Evolutionary conservation across 2,888 invertebrate species (phyloP), one percentile per base, ranked within the genome.

Genomic region (Phyllotreta striolata): DNA sequence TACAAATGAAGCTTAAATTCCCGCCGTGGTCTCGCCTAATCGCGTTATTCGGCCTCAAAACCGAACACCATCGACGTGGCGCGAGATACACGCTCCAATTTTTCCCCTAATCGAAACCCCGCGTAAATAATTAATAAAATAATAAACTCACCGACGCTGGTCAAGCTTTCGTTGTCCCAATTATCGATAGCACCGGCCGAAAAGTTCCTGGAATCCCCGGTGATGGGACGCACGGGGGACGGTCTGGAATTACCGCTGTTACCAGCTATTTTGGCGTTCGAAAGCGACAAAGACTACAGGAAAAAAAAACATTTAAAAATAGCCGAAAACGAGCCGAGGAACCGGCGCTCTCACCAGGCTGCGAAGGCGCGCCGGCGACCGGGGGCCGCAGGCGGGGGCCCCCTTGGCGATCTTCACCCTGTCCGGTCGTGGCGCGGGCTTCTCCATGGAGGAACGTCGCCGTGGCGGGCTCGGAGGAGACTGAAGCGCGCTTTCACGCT

Each of bases 121-220:
- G 47, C n/a, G 3, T 47, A 3, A 34, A 52, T 35, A 8, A 52
- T 6, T n/a, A 8, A 12, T 35, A 24, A n/a, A n/a, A n/a, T n/a
- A n/a, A n/a, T n/a, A n/a, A n/a, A 9, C 92, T 92, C 66, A 90
- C 90, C 90, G 78, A 89, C 90, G 78, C 92, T 92, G 76, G 88
- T 88, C 66, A 93, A 82, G 65, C 92, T 93, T 73, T 92, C 92
- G 76, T 84, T 81, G 84, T 93, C 75, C 77, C 84, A 83, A 71
- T 83, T 76, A 49, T 75, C 73, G 66, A 68, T 64, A 74, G 60
- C 80, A 76, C 60, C 87, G 85, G 88, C 12, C 85, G 89, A 63
- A 87, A 87, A 66, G 85, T 87, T 70, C 86, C 87, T 69, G 85
- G 87, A 68, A 46, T 71, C 73, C 10, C 74, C 72, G 6, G 74